Conservation (phyloP, 2,888 invertebrate genomes). For the Megalurothrips usitatus region DNA sequence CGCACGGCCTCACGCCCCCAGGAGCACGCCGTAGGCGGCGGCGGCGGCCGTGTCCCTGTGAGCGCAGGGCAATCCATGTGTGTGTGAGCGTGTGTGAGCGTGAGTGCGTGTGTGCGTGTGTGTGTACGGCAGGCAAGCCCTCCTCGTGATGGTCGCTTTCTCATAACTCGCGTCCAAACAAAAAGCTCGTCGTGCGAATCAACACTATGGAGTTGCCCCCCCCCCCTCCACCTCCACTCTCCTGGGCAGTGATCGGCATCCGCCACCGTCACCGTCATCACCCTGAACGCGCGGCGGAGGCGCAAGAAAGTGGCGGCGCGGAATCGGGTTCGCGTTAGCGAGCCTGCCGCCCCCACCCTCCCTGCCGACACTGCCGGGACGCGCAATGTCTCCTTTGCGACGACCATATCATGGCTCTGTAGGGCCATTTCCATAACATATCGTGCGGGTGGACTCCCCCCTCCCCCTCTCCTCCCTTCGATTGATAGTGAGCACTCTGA, state of each 20-base stretch:
- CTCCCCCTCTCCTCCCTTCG: neutral
- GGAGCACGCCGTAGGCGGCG: neutral
- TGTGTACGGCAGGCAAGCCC: no score
- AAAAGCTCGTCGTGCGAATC: no score
- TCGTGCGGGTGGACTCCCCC: neutral
- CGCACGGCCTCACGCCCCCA: neutral
- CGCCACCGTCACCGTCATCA: neutral
- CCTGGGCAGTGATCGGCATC: neutral
- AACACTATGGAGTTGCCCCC: no score
- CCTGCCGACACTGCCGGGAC: neutral
- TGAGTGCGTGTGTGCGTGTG: no score
- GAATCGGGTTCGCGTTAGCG: no score
- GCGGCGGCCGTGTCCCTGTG: neutral
- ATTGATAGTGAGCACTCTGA: constrained; percentile 5
- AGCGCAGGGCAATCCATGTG: neutral
- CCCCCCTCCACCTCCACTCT: neutral
- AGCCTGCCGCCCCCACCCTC: no score
- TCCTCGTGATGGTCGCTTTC: neutral
- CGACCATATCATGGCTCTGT: neutral
- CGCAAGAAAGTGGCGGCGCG: no score
- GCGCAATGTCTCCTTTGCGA: neutral
- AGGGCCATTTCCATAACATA: constrained; percentile 25
- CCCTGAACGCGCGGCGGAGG: no score
- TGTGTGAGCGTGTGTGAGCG: no score
- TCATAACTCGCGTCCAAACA: no score